Percentiles rank a stretch among this genome's conserved stretches.
Evolutionary conservation across 2,113 vertebrate species (phyloP).

Genomic region (Oreochromis niloticus): DNA sequence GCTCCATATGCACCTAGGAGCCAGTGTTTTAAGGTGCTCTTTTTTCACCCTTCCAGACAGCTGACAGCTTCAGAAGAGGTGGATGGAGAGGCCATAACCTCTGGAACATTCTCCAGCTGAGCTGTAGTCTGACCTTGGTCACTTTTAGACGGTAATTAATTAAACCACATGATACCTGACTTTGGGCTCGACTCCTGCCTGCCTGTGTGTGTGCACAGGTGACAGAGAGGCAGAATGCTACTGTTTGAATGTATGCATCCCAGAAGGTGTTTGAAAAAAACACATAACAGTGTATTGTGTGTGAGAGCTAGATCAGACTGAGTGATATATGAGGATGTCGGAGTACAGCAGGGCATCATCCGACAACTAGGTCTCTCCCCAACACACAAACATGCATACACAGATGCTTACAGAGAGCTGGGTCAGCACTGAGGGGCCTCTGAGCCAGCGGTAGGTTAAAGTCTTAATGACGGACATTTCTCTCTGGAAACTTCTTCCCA

Average conservation of each 20-base stretch:
- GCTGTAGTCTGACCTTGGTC: conserved; percentile 61
- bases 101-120: conserved; percentile 47
- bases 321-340: conserved; percentile 62
- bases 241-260: neutral
- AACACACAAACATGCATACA: conserved; percentile 9
- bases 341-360: conserved; percentile 33
- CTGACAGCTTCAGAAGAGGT: conserved; percentile 44
- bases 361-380: neutral
- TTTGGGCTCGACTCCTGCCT: neutral
- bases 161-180: conserved; percentile 66
- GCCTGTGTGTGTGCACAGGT: neutral
- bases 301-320: conserved; percentile 24
- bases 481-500: conserved; percentile 43
- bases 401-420: conserved; percentile 12
- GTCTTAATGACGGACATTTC: conserved; percentile 60
- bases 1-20: neutral
- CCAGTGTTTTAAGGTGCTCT: conserved; percentile 7
- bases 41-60: conserved; percentile 23
- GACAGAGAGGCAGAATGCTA: neutral
- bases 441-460: conserved; percentile 60
- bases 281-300: neutral
- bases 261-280: neutral
- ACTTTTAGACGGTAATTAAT: conserved; percentile 72
- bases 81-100: conserved; percentile 49
- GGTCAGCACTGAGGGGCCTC: conserved; percentile 52